Percentiles rank a stretch among this genome's conserved stretches.
Conservation (phyloP, 1,140 invertebrate species). For the Druon quercuslanigerum region DNA sequence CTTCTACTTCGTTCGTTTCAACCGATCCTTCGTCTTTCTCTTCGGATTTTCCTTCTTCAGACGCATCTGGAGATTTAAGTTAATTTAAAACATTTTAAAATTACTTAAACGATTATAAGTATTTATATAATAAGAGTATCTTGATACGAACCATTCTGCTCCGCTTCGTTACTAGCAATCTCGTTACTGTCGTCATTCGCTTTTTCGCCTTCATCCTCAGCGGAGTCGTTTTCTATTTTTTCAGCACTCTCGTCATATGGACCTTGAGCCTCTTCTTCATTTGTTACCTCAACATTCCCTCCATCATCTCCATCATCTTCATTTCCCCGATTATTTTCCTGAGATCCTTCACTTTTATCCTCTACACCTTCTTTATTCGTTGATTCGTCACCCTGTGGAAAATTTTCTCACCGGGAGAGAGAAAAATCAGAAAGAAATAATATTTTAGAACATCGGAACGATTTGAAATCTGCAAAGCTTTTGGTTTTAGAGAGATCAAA, state of each 20-base stretch:
- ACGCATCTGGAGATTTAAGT: conserved; percentile 32
- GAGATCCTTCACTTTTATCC: conserved; percentile 54
- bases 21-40: conserved; percentile 33
- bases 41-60: conserved; percentile 31
- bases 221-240: conserved; percentile 40
- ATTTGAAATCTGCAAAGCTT: too few species aligned
- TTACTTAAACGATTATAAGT: too few species aligned
- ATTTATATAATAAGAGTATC: not conserved
- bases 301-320: conserved; percentile 9
- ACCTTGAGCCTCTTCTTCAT: conserved; percentile 41
- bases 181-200: conserved; percentile 56
- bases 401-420: not conserved
- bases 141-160: conserved; percentile 42
- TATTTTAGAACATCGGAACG: not conserved
- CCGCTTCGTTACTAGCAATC: conserved; percentile 37
- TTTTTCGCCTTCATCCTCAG: conserved; percentile 42
- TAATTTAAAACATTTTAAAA: not conserved
- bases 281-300: conserved; percentile 42
- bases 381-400: conserved; percentile 42
- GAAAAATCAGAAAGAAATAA: not conserved
- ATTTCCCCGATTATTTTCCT: conserved; percentile 51
- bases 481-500: too few species aligned
- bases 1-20: conserved; percentile 34
- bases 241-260: conserved; percentile 33
- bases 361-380: conserved; percentile 51